Conservation (phyloP, 2,888 invertebrate genomes). For the Biston stratarius region DNA sequence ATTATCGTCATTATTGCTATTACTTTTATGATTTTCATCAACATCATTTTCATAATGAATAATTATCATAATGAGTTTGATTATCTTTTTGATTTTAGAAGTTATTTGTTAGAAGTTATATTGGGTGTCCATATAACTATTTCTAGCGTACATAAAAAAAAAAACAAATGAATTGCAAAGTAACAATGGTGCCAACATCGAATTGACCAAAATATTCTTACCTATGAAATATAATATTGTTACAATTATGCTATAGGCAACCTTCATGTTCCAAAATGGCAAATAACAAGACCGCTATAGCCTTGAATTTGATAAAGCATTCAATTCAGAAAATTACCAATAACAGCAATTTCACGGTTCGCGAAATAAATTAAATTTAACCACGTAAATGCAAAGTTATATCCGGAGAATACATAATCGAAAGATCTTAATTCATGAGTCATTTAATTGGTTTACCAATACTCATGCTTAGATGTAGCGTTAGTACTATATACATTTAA, state of each 20-base stretch:
- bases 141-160: too few relatives aligned
- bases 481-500: too few relatives aligned
- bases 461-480: not conserved
- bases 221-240: slow-evolving; percentile 55
- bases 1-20: not conserved
- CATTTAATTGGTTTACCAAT: not conserved
- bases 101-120: too few relatives aligned
- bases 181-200: not conserved
- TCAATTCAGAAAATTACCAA: slow-evolving; percentile 23
- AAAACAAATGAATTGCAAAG: not conserved
- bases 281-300: slow-evolving; percentile 38
- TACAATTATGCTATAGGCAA: slow-evolving; percentile 50
- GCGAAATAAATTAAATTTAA: slow-evolving; percentile 20
- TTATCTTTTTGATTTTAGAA: too few relatives aligned
- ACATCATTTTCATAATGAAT: too few relatives aligned
- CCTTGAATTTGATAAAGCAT: slow-evolving; percentile 32
- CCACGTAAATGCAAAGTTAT: slow-evolving; percentile 16
- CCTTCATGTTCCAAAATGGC: slow-evolving; percentile 56
- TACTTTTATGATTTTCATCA: not conserved
- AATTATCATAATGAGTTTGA: too few relatives aligned
- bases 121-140: too few relatives aligned
- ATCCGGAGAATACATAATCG: slow-evolving; percentile 12
- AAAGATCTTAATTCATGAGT: not conserved
- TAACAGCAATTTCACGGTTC: slow-evolving; percentile 53
- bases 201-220: slow-evolving; percentile 40